Evolutionary conservation across 2,888 invertebrate species (phyloP).

Genomic region (Alsophila aescularia): DNA sequence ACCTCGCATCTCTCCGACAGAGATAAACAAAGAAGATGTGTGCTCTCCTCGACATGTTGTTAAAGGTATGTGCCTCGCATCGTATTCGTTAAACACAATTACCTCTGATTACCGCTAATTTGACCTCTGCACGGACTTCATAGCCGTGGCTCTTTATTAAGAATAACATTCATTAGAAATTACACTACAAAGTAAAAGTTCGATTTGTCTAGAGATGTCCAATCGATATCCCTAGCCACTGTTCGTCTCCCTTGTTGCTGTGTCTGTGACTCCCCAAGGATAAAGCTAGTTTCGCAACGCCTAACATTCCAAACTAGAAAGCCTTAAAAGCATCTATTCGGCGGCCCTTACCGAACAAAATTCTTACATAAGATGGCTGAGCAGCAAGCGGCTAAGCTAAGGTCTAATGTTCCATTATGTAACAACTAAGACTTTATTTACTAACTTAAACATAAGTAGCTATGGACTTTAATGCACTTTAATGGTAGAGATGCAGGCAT

Average conservation of each 20-base stretch:
- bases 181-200: conserved; percentile 36
- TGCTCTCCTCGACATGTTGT: conserved; percentile 1
- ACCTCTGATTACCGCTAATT: conserved; percentile 62
- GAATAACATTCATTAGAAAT: conserved; percentile 45
- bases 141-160: conserved; percentile 46
- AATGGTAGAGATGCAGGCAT: conserved; percentile 2
- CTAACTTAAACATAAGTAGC: conserved; percentile 13
- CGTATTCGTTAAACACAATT: conserved; percentile 60
- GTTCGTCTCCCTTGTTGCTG: conserved; percentile 26
- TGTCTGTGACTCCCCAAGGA: conserved; percentile 40
- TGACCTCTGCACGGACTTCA: conserved; percentile 56
- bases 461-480: conserved; percentile 1
- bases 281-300: conserved; percentile 48
- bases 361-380: conserved; percentile 42
- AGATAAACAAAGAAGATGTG: conserved; percentile 3
- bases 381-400: conserved; percentile 43
- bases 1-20: neutral
- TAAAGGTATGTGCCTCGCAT: neutral
- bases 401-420: conserved; percentile 58
- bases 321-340: conserved; percentile 1
- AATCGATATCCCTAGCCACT: conserved; percentile 35
- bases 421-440: conserved; percentile 45
- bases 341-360: conserved; percentile 3
- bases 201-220: conserved; percentile 40
- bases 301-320: neutral